Evolutionary conservation across 2,113 vertebrate species (phyloP).

Genomic region (Meleagris gallopavo): DNA sequence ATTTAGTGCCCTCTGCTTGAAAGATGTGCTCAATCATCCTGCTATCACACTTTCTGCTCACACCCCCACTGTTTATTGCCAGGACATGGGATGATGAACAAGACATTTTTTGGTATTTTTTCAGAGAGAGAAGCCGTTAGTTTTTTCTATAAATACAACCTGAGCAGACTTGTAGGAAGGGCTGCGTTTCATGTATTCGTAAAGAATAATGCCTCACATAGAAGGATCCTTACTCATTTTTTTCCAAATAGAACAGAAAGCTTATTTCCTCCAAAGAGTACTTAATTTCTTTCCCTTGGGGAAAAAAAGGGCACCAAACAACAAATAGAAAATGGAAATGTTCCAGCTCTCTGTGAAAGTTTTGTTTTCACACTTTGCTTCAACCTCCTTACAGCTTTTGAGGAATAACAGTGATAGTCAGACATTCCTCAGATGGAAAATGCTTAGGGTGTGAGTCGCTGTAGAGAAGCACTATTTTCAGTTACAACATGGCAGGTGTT

Average conservation of each 20-base stretch:
- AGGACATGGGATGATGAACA: background rate
- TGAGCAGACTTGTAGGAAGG: background rate
- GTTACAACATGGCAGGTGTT: conserved; percentile 50
- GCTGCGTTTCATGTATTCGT: background rate
- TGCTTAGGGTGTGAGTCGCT: conserved; percentile 23
- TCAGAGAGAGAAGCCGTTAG: background rate
- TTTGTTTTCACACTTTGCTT: conserved; percentile 9
- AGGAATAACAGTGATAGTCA: conserved; percentile 9
- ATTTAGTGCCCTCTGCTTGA: background rate
- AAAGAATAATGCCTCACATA: background rate
- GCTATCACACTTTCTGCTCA: background rate
- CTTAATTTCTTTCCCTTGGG: background rate
- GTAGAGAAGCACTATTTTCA: conserved; percentile 18
- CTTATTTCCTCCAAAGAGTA: background rate
- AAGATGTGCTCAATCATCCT: background rate
- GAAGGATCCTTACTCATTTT: background rate
- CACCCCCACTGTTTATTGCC: background rate
- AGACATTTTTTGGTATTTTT: background rate
- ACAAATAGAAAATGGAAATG: conserved; percentile 22
- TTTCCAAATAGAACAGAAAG: background rate
- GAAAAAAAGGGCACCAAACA: background rate
- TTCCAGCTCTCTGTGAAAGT: background rate
- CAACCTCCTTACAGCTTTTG: conserved; percentile 24
- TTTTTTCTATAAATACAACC: conserved; percentile 22
- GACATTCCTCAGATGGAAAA: conserved; percentile 18